Percentiles rank a stretch among this genome's conserved stretches.
Conservation (phyloP, 92 coral and sea anemone genomes). For the Blastomussa wellsi region DNA sequence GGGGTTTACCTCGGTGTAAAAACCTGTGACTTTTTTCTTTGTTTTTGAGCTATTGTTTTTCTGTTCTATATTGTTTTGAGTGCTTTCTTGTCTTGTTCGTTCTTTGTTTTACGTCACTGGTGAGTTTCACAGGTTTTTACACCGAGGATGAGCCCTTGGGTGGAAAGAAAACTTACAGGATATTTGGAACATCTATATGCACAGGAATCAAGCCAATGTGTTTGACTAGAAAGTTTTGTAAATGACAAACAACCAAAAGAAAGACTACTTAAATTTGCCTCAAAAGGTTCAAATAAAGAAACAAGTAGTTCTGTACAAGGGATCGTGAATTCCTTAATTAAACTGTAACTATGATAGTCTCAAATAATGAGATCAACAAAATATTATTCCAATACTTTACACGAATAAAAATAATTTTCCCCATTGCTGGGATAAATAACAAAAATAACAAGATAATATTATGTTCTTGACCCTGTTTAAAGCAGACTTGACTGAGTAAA, state of each 20-base stretch:
- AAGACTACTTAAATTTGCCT: neutral
- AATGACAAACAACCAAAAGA: neutral
- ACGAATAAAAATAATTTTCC: constrained; percentile 1
- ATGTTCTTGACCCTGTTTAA: neutral
- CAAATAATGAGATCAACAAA: neutral
- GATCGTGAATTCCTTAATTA: neutral
- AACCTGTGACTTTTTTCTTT: too few relatives aligned
- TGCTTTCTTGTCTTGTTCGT: too few relatives aligned
- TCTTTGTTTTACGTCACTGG: too few relatives aligned
- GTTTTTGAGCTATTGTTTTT: too few relatives aligned
- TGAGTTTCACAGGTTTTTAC: too few relatives aligned
- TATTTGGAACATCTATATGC: neutral
- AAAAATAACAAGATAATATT: neutral
- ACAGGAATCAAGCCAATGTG: neutral
- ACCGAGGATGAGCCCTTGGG: neutral
- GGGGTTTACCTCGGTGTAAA: too few relatives aligned
- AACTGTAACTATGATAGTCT: neutral
- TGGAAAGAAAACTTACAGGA: neutral
- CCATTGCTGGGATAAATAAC: neutral
- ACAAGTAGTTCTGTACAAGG: too few relatives aligned
- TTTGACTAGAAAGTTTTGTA: neutral
- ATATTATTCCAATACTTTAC: constrained; percentile 7
- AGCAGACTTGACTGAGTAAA: neutral
- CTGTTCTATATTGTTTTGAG: too few relatives aligned
- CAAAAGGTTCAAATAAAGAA: neutral